These are phyloP conservation scores for Melanotaenia duboulayi DNA, from an alignment of 2,113 vertebrate species.

Conservation along the genomic window DNA sequence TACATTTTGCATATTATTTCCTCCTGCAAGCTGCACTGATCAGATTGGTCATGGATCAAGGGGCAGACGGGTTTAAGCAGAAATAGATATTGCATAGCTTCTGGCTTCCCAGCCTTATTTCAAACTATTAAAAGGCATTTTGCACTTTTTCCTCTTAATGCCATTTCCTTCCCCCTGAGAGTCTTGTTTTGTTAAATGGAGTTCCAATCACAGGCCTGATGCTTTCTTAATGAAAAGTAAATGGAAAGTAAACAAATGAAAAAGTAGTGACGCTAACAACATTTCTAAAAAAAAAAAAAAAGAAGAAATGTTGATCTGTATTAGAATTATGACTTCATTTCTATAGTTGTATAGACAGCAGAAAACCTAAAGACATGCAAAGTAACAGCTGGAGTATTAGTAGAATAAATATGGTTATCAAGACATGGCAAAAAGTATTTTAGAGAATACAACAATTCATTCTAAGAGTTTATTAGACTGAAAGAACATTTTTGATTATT, in stretches of 20 bases:
- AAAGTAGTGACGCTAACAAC: constrained; percentile 36
- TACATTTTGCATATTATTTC: constrained; percentile 60
- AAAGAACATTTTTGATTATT: constrained; percentile 1
- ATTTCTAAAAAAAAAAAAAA: neutral
- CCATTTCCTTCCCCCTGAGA: constrained; percentile 46
- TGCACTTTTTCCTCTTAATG: constrained; percentile 65
- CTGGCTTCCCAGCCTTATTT: constrained; percentile 64
- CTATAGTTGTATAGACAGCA: neutral
- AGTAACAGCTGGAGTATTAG: neutral
- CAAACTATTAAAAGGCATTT: constrained; percentile 69
- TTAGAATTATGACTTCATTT: constrained; percentile 10
- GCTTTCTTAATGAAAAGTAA: constrained; percentile 62
- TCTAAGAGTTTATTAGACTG: neutral
- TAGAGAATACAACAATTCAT: neutral
- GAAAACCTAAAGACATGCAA: neutral
- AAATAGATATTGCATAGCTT: constrained; percentile 68
- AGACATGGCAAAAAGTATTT: constrained; percentile 11
- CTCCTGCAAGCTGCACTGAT: constrained; percentile 64
- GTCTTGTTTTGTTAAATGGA: constrained; percentile 60
- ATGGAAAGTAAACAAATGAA: constrained; percentile 56
- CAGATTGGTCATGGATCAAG: constrained; percentile 78
- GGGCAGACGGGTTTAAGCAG: constrained; percentile 63
- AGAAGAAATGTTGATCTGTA: neutral
- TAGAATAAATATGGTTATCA: neutral
- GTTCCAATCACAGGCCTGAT: constrained; percentile 60